Percentiles rank a stretch among this genome's conserved stretches.
Evolutionary conservation across 2,113 vertebrate species (phyloP).

Genomic region (Peromyscus californicus): DNA sequence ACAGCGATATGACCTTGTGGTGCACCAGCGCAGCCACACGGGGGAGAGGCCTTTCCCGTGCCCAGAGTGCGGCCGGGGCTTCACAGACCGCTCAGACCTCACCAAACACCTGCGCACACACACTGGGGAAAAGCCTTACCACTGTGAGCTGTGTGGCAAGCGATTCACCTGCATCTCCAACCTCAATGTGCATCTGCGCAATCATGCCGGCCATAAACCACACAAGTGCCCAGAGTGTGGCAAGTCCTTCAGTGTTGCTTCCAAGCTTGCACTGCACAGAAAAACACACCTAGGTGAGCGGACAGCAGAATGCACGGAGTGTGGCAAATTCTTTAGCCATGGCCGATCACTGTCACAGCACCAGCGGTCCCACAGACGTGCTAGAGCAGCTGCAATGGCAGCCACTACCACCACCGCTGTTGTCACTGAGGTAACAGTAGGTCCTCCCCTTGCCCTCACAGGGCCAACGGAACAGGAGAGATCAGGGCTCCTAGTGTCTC

Average conservation of each 20-base stretch:
- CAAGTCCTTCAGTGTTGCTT: slow-evolving; percentile 66
- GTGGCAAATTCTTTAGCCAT: slow-evolving; percentile 73
- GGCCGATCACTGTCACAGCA: slow-evolving; percentile 66
- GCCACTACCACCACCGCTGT: background rate
- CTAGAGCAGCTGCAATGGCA: background rate
- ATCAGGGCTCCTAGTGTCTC: background rate
- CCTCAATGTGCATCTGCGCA: slow-evolving; percentile 68
- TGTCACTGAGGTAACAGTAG: background rate
- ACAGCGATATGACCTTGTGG: slow-evolving; percentile 58
- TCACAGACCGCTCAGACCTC: slow-evolving; percentile 62
- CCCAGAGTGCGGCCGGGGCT: slow-evolving; percentile 14
- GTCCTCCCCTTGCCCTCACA: background rate
- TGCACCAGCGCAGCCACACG: slow-evolving; percentile 65
- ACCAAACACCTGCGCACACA: background rate
- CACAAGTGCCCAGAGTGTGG: slow-evolving; percentile 58
- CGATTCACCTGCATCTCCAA: slow-evolving; percentile 60
- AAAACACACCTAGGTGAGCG: slow-evolving; percentile 64
- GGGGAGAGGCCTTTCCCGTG: slow-evolving; percentile 42
- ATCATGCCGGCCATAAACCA: slow-evolving; percentile 63
- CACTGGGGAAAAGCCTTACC: slow-evolving; percentile 26
- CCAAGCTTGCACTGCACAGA: slow-evolving; percentile 57
- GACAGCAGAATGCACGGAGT: background rate
- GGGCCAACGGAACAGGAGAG: background rate
- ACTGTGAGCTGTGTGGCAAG: slow-evolving; percentile 63
- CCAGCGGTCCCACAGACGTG: slow-evolving; percentile 3